Evolutionary conservation across 1,140 invertebrate genomes (phyloP).

Genomic region (Drosophila funebris): DNA sequence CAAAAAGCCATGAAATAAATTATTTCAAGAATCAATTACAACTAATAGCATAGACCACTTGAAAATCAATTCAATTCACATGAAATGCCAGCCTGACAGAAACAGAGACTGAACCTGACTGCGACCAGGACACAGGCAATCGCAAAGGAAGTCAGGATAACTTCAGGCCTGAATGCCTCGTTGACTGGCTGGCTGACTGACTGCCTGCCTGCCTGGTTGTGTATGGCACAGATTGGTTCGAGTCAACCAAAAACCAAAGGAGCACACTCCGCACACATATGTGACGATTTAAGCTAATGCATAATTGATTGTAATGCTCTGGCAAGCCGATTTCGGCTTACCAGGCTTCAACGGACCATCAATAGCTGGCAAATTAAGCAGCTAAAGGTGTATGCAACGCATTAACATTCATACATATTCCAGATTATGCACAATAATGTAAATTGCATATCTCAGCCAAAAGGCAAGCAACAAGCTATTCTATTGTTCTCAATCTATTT

Average conservation of each 20-base stretch:
- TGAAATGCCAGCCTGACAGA: constrained; percentile 50
- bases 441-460: constrained; percentile 3
- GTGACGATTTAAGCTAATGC: constrained; percentile 68
- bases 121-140: constrained; percentile 5
- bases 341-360: constrained; percentile 26
- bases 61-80: constrained; percentile 71
- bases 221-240: constrained; percentile 22
- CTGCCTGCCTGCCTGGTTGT: background rate
- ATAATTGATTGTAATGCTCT: constrained; percentile 63
- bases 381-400: constrained; percentile 31
- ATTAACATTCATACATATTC: constrained; percentile 36
- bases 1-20: constrained; percentile 70
- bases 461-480: background rate
- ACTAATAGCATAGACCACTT: constrained; percentile 70
- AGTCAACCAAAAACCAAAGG: constrained; percentile 20
- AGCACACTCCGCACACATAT: constrained; percentile 33
- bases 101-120: constrained; percentile 18
- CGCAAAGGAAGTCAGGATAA: constrained; percentile 38
- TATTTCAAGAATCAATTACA: constrained; percentile 74
- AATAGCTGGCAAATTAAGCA: constrained; percentile 47
- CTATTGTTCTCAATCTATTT: background rate
- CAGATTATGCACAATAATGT: constrained; percentile 21
- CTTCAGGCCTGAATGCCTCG: constrained; percentile 45
- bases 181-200: background rate
- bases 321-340: constrained; percentile 54